These are phyloP conservation scores for Anguilla rostrata DNA, from an alignment of 2,113 vertebrate genomes.

Conservation along the genomic window DNA sequence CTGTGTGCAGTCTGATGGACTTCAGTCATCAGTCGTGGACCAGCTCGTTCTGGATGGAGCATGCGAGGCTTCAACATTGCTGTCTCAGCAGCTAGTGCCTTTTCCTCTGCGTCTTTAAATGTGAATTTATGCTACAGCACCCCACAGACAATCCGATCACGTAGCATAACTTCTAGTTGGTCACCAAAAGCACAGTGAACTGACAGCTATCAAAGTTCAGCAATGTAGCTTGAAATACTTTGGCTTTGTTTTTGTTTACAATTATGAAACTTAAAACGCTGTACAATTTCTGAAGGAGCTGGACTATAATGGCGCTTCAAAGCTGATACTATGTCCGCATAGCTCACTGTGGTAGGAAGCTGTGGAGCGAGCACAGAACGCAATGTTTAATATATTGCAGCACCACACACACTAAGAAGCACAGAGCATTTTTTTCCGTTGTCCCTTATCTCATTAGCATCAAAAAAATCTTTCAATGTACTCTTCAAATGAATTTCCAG, in stretches of 20 bases:
- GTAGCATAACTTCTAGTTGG: too few relatives aligned
- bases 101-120: conserved; percentile 17
- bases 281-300: too few relatives aligned
- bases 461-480: conserved; percentile 18
- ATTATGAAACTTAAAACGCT: conserved; percentile 12
- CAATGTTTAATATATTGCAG: conserved; percentile 10
- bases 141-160: too few relatives aligned
- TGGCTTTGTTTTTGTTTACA: too few relatives aligned
- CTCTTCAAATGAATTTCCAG: neutral
- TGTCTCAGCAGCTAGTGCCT: neutral
- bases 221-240: too few relatives aligned
- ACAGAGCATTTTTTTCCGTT: conserved; percentile 5
- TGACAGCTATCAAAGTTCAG: too few relatives aligned
- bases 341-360: neutral
- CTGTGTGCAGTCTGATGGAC: neutral
- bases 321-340: neutral
- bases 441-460: conserved; percentile 1
- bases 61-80: too few relatives aligned
- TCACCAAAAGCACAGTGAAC: too few relatives aligned
- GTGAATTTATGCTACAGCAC: neutral
- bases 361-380: neutral
- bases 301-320: neutral
- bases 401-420: conserved; percentile 22
- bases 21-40: neutral
- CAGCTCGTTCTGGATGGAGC: neutral